Percentiles rank a stretch among this genome's conserved stretches.
Evolutionary conservation across 1,140 invertebrate species (phyloP).

Genomic region (Caenorhabditis latens): DNA sequence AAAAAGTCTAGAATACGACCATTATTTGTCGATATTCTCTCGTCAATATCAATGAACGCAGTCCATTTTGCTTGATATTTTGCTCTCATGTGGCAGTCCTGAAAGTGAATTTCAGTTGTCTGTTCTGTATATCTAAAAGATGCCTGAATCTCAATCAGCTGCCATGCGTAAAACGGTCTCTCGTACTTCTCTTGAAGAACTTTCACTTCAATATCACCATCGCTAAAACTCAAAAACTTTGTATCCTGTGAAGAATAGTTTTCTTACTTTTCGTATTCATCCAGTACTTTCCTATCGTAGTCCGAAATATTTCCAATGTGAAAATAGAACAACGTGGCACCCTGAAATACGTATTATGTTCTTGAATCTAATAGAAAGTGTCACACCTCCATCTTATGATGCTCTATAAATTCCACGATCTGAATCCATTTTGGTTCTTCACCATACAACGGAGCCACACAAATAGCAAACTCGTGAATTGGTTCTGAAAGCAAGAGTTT

Average conservation of each 20-base stretch:
- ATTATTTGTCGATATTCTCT: not conserved
- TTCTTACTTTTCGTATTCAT: not conserved
- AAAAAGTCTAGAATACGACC: not conserved
- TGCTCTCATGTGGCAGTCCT: not conserved
- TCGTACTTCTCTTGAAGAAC: slow-evolving; percentile 3
- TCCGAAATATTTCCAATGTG: not conserved
- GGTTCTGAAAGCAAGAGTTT: not conserved
- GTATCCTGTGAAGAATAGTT: not conserved
- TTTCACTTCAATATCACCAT: not conserved
- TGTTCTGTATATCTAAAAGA: not conserved
- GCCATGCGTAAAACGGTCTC: not conserved
- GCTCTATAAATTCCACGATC: slow-evolving; percentile 13
- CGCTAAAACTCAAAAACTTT: not conserved
- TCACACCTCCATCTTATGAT: not conserved
- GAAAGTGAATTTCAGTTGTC: not conserved
- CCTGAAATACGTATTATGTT: not conserved
- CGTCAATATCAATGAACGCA: not conserved
- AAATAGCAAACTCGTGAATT: not conserved
- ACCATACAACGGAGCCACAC: slow-evolving; percentile 10
- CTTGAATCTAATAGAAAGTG: no score
- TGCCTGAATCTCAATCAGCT: slow-evolving; percentile 16
- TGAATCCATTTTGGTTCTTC: slow-evolving; percentile 4
- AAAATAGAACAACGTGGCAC: slow-evolving; percentile 41
- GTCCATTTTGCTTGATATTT: slow-evolving; percentile 11
- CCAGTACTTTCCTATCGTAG: not conserved